A percentile compares a stretch with the other conserved stretches of the same genome.
Conservation (phyloP, 1,140 invertebrate genomes). For the Paracyclopina nana region DNA sequence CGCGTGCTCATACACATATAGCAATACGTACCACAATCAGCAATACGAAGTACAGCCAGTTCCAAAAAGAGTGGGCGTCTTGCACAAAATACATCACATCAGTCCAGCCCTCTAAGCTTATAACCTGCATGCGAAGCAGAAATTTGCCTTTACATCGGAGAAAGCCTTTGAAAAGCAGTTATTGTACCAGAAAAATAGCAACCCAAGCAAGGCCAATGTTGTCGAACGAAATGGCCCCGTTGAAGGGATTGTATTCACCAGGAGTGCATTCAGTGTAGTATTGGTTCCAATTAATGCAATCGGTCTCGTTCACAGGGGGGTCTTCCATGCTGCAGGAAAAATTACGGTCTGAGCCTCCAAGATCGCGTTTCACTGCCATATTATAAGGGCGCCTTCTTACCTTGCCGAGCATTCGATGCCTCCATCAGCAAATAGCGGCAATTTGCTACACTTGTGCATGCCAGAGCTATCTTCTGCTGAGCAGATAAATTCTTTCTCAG, state of each 20-base stretch:
- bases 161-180: not conserved
- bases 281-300: conserved; percentile 29
- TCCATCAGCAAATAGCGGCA: conserved; percentile 55
- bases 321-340: conserved; percentile 10
- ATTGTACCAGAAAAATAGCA: conserved; percentile 84
- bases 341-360: not conserved
- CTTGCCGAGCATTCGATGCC: conserved; percentile 44
- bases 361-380: not conserved
- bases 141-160: not conserved
- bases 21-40: conserved; percentile 96
- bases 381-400: no score
- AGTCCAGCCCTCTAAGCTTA: conserved; percentile 65
- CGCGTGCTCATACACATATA: no score
- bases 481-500: conserved; percentile 94
- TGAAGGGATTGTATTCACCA: conserved; percentile 87
- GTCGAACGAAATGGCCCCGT: conserved; percentile 97
- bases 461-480: conserved; percentile 39
- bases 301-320: not conserved
- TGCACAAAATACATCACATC: conserved; percentile 98
- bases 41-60: conserved; percentile 98
- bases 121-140: conserved; percentile 30
- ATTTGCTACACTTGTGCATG: conserved; percentile 72
- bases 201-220: conserved; percentile 99
- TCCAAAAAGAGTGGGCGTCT: conserved; percentile 99
- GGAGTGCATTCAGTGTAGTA: conserved; percentile 89